phyloP scores from a whole-genome alignment of 2,113 vertebrate species.

The Dissostichus mawsoni region DNA sequence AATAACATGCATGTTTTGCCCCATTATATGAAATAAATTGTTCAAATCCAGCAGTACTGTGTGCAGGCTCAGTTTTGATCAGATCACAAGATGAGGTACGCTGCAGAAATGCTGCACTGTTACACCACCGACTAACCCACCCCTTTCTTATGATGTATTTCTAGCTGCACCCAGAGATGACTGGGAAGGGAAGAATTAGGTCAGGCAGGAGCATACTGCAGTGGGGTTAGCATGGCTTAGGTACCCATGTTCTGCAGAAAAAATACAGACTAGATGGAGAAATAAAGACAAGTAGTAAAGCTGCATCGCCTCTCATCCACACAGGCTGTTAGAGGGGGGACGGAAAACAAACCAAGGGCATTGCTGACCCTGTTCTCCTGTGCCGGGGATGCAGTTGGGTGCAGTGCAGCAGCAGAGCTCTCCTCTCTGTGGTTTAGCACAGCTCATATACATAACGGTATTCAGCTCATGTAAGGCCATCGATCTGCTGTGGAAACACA shows the following conservation, averaged over 20 bases:
- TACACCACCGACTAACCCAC: background rate
- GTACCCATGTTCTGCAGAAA: conserved; percentile 16
- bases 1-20: background rate
- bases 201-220: conserved; percentile 60
- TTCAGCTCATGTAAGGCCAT: conserved; percentile 47
- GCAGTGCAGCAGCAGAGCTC: conserved; percentile 26
- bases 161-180: conserved; percentile 36
- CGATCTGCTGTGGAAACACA: conserved; percentile 26
- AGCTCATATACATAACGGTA: conserved; percentile 32
- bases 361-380: conserved; percentile 7
- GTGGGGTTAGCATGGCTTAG: conserved; percentile 33
- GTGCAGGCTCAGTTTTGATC: background rate
- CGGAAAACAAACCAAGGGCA: conserved; percentile 23
- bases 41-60: background rate
- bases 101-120: conserved; percentile 5
- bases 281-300: background rate
- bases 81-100: conserved; percentile 1
- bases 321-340: background rate
- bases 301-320: background rate
- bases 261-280: background rate
- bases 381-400: conserved; percentile 14
- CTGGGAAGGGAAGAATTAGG: conserved; percentile 52
- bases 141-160: conserved; percentile 17
- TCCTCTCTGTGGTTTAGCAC: conserved; percentile 13
- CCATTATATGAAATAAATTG: background rate